phyloP scores from a whole-genome alignment of 2,888 invertebrate genomes.

The Polymixis lichenea region DNA sequence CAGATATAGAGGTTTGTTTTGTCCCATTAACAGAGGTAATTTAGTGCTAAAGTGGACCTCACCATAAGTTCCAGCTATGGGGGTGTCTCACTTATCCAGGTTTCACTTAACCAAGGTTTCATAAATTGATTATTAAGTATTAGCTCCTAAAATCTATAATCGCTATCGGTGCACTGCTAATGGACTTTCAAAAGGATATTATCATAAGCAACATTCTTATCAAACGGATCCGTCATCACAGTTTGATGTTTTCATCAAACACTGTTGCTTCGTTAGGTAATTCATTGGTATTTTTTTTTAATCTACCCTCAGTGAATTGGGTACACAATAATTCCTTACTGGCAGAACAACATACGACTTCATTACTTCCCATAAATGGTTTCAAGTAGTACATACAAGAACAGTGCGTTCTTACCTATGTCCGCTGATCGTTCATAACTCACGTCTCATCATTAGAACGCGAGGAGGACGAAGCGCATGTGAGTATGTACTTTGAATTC shows the following conservation, averaged over 20 bases:
- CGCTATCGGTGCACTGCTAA: too few relatives aligned
- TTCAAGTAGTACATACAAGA: not conserved
- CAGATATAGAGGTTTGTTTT: not conserved
- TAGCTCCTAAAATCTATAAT: not conserved
- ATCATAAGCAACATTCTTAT: not conserved
- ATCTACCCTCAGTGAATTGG: too few relatives aligned
- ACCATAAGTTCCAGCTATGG: not conserved
- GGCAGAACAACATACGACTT: too few relatives aligned
- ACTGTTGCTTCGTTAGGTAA: not conserved
- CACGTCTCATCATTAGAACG: conserved; percentile 73
- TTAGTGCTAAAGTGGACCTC: not conserved
- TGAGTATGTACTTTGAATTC: conserved; percentile 65
- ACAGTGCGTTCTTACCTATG: not conserved
- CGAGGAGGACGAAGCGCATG: conserved; percentile 73
- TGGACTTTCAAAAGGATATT: not conserved
- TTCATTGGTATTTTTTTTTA: not conserved
- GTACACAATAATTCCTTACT: not conserved
- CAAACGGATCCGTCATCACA: not conserved
- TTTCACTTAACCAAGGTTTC: too few relatives aligned
- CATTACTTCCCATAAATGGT: not conserved
- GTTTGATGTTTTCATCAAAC: not conserved
- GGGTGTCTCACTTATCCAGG: not conserved
- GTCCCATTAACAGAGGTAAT: conserved; percentile 6
- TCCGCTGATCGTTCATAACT: conserved; percentile 63
- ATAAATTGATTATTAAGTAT: not conserved